Percentiles rank a stretch among this genome's conserved stretches.
Conservation (phyloP, 1,140 invertebrate genomes). For the Aporrectodea caliginosa region DNA sequence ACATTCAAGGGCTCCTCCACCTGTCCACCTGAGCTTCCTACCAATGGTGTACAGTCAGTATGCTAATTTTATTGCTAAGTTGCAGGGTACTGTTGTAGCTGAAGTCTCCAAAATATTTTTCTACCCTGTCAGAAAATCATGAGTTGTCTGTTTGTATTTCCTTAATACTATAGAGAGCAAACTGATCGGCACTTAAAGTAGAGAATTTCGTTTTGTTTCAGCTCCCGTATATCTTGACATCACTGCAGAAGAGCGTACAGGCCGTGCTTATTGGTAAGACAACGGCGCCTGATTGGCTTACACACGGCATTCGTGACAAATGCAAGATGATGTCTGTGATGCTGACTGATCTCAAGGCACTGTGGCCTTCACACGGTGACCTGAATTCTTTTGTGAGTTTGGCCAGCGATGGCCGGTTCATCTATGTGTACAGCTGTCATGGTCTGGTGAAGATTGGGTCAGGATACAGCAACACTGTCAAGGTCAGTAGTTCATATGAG, state of each 20-base stretch:
- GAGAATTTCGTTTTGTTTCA: no score
- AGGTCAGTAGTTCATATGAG: conserved; percentile 56
- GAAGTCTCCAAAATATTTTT: no score
- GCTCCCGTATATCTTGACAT: conserved; percentile 80
- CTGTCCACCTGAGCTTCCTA: no score
- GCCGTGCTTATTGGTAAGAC: conserved; percentile 79
- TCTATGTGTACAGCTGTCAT: conserved; percentile 73
- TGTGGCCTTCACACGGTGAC: conserved; percentile 79
- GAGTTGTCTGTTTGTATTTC: no score
- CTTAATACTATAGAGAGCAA: no score
- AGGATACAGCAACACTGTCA: conserved; percentile 83
- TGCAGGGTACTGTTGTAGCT: no score
- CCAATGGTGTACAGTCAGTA: no score
- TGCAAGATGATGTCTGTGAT: conserved; percentile 70
- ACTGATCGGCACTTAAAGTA: no score
- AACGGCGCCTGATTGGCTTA: conserved; percentile 79
- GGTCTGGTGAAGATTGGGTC: conserved; percentile 86
- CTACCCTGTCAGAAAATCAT: no score
- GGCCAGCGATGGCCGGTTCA: conserved; percentile 79
- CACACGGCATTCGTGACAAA: conserved; percentile 75
- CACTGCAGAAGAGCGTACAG: conserved; percentile 83
- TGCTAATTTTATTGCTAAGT: no score
- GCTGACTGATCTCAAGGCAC: conserved; percentile 38
- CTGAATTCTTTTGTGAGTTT: conserved; percentile 71
- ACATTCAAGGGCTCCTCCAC: no score